Percentiles rank a stretch among this genome's conserved stretches.
phyloP scores from a whole-genome alignment of 1,140 invertebrate species.

The Manduca sexta region DNA sequence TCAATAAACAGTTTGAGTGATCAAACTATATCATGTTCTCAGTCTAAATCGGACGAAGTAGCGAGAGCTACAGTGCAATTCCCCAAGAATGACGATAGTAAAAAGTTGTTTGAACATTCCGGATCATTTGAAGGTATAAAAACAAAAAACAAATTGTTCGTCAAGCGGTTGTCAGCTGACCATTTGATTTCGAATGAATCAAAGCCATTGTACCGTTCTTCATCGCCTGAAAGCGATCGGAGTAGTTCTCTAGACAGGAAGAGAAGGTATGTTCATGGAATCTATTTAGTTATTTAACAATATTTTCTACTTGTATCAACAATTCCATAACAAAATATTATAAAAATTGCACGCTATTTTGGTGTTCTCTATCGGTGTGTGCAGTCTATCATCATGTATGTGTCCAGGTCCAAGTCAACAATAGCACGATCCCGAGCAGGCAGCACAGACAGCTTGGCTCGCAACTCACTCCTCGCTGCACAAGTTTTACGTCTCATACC shows the following conservation, averaged over 20 bases:
- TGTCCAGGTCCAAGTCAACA: conserved; percentile 57
- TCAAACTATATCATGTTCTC: conserved; percentile 38
- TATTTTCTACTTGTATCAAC: too few relatives aligned
- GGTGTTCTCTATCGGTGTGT: not conserved
- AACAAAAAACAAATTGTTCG: conserved; percentile 62
- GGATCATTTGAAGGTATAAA: conserved; percentile 65
- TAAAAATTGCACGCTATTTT: too few relatives aligned
- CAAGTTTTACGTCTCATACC: conserved; percentile 87
- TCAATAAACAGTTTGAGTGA: conserved; percentile 55
- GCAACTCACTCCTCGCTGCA: conserved; percentile 82
- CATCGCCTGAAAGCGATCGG: conserved; percentile 64
- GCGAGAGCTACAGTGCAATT: conserved; percentile 57
- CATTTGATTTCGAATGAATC: conserved; percentile 62
- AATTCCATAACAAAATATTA: too few relatives aligned
- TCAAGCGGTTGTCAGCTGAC: conserved; percentile 64
- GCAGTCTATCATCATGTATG: too few relatives aligned
- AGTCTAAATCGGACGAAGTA: conserved; percentile 60
- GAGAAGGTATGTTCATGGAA: conserved; percentile 51
- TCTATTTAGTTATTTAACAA: too few relatives aligned
- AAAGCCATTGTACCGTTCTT: conserved; percentile 52
- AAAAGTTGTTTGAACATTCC: conserved; percentile 61
- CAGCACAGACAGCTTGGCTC: conserved; percentile 81
- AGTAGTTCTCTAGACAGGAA: conserved; percentile 64
- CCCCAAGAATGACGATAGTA: conserved; percentile 51
- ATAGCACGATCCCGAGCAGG: conserved; percentile 63